Evolutionary conservation across 2,113 vertebrate species (phyloP).

Genomic region (Sylvicapra grimmia): DNA sequence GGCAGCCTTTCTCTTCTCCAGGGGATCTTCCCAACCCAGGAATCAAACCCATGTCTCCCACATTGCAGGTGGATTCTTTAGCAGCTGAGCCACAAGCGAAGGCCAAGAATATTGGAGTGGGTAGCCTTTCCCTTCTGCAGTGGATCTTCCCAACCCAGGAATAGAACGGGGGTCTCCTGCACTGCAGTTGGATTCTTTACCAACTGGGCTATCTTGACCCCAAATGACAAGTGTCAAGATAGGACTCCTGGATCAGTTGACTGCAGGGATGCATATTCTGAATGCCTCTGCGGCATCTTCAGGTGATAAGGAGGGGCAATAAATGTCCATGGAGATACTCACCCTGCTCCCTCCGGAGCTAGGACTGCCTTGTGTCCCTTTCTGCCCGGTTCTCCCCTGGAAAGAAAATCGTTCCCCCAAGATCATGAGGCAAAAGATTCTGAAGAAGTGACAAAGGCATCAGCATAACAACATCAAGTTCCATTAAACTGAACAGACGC

Average conservation of each 20-base stretch:
- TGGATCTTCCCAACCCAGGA: background rate
- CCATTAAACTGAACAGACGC: background rate
- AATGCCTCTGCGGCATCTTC: background rate
- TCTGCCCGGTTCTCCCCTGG: constrained; percentile 59
- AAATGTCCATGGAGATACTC: background rate
- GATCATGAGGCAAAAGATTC: background rate
- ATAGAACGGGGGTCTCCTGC: background rate
- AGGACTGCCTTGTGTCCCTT: constrained; percentile 18
- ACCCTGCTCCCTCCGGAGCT: constrained; percentile 37
- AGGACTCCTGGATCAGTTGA: background rate
- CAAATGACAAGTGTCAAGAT: background rate
- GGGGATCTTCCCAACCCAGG: background rate
- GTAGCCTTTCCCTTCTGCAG: background rate
- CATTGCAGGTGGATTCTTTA: background rate
- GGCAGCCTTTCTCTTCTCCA: background rate
- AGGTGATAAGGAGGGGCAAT: background rate
- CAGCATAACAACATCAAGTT: background rate
- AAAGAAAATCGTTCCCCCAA: background rate
- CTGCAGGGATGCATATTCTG: background rate
- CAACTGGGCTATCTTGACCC: background rate
- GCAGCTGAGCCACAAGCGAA: background rate
- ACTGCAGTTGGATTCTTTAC: background rate
- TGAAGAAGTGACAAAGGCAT: background rate
- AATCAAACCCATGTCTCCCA: background rate
- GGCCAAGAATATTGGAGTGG: background rate